These are phyloP conservation scores for Microtus montanus DNA, from an alignment of 2,113 vertebrate genomes.

Conservation along the genomic window DNA sequence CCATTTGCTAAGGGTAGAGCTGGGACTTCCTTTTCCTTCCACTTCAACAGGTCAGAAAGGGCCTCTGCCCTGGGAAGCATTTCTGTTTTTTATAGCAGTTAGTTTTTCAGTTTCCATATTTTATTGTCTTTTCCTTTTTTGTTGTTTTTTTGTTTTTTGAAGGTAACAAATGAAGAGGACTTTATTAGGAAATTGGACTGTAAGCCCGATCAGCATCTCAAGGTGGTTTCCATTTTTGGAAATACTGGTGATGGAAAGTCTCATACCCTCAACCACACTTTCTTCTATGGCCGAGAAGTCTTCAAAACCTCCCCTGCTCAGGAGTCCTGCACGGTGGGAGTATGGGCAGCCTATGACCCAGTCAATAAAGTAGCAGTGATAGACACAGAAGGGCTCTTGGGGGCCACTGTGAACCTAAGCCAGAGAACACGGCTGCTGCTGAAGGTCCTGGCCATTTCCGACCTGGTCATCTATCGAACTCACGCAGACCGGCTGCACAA, in stretches of 20 bases:
- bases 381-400: slow-evolving; percentile 97
- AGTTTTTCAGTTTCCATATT: slow-evolving; percentile 34
- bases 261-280: slow-evolving; percentile 98
- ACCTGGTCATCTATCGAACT: slow-evolving; percentile 97
- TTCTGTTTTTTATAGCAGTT: background rate
- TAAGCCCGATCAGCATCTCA: slow-evolving; percentile 94
- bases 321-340: slow-evolving; percentile 98
- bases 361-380: slow-evolving; percentile 94
- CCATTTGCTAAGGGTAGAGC: background rate
- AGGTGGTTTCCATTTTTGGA: slow-evolving; percentile 99
- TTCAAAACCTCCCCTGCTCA: slow-evolving; percentile 98
- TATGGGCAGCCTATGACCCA: slow-evolving; percentile 98
- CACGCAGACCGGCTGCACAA: slow-evolving; percentile 98
- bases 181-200: slow-evolving; percentile 94
- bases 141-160: slow-evolving; percentile 65
- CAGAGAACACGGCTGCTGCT: slow-evolving; percentile 97
- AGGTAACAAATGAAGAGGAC: slow-evolving; percentile 95
- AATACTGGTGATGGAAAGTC: slow-evolving; percentile 99
- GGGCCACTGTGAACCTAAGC: slow-evolving; percentile 95
- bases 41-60: background rate
- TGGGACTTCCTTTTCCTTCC: slow-evolving; percentile 4
- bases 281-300: slow-evolving; percentile 97
- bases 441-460: slow-evolving; percentile 97
- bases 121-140: slow-evolving; percentile 3
- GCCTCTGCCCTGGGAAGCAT: background rate